Base-by-base conservation (phyloP, 2,797 vertebrate genomes). In the Hemibagrus guttatus region DNA sequence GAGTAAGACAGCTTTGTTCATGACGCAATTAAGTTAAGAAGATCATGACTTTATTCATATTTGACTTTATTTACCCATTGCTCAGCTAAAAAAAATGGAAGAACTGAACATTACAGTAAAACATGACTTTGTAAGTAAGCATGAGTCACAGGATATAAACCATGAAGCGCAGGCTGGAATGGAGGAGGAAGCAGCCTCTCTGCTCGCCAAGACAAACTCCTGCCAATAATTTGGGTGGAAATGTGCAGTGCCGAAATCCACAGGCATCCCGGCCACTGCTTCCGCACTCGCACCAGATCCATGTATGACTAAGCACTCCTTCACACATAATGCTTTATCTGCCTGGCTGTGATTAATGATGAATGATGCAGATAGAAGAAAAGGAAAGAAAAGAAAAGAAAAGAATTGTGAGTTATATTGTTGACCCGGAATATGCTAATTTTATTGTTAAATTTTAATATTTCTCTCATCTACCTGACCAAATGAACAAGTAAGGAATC, bases 71-170 rank as follows among this genome's bases (percentile, higher is more conserved):
- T 56, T 31, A 75, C 0, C 75, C 31, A 58, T 13, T 2, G 1
- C 56, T 80, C 21, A 80, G 31, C 19, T 59, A 39, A 39, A 66
- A 21, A 82, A 21, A 31, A 31, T 52, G 61, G 5, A 81, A 26
- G 39, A 14, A n/a, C 42, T 83, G 85, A 88, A 81, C 90, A 87
- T 92, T 90, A 90, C 72, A 88, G 88, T 92, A 91, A 92, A 94
- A 93, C 92, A 94, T 78, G 88, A 89, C 66, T 83, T 28, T 89
- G 86, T 90, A 89, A 90, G 85, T 54, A 79, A 90, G 75, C 19
- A 74, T 96, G 95, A 95, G 92, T 96, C 94, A 95, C 95, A 95
- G 95, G 94, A 96, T 93, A 91, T 93, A 92, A 93, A 68, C 87
- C 90, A 86, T 92, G 90, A 91, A 90, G 83, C 74, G 88, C 85